These are phyloP conservation scores for Acrossocheilus wenchowensis DNA, from an alignment of 2,797 vertebrate species.

Conservation along the genomic window DNA sequence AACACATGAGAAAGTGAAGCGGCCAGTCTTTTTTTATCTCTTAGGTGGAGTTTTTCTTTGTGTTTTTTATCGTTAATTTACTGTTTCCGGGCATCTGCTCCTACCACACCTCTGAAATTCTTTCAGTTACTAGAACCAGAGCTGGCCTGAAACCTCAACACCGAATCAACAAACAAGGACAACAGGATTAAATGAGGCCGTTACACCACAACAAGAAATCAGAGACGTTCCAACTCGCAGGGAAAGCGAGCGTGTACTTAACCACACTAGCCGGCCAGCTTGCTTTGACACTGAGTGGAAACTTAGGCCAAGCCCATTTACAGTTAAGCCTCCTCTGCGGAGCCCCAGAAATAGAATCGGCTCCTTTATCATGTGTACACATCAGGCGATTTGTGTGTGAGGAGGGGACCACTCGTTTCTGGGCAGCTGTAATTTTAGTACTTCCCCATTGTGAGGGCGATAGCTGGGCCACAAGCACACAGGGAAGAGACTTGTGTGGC, in stretches of 20 bases:
- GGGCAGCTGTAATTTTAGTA: conserved; percentile 60
- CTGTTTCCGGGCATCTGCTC: neutral
- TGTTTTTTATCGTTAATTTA: neutral
- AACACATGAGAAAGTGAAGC: neutral
- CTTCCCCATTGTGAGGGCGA: conserved; percentile 61
- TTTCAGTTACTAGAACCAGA: conserved; percentile 18
- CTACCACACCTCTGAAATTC: conserved; percentile 14
- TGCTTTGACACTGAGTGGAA: conserved; percentile 47
- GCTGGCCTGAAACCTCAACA: conserved; percentile 39
- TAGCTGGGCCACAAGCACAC: conserved; percentile 27
- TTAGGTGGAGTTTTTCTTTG: neutral
- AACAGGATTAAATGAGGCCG: conserved; percentile 70
- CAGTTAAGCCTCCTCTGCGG: conserved; percentile 66
- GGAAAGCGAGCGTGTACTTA: conserved; percentile 22
- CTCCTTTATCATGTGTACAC: conserved; percentile 57
- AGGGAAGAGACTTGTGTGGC: conserved; percentile 25
- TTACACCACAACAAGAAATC: conserved; percentile 81
- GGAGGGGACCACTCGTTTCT: conserved; percentile 53
- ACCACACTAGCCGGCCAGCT: conserved; percentile 45
- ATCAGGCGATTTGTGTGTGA: conserved; percentile 55
- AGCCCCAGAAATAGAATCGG: conserved; percentile 58
- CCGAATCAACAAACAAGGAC: conserved; percentile 25
- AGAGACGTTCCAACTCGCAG: conserved; percentile 68
- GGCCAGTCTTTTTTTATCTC: neutral
- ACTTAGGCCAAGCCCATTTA: conserved; percentile 50